Evolutionary conservation across 2,113 vertebrate species (phyloP).

Genomic region (Dendrocopos noguchii): DNA sequence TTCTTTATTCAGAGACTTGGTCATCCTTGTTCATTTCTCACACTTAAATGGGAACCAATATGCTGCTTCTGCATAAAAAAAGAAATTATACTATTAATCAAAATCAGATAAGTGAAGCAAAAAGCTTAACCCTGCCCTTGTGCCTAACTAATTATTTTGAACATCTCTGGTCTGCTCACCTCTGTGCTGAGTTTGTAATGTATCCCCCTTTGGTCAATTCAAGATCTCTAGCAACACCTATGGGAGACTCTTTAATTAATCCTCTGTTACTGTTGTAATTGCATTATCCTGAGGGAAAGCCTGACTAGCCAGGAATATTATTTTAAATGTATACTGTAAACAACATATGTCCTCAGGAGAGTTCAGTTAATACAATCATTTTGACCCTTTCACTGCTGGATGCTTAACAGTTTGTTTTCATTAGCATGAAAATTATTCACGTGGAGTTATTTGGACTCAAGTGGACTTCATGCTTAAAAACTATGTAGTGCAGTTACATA

Average conservation of each 20-base stretch:
- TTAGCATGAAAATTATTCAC: conserved; percentile 33
- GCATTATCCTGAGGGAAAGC: conserved; percentile 83
- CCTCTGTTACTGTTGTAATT: conserved; percentile 95
- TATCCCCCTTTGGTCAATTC: conserved; percentile 79
- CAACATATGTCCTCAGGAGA: conserved; percentile 82
- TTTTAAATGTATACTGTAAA: conserved; percentile 94
- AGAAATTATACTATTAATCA: conserved; percentile 73
- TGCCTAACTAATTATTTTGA: conserved; percentile 74
- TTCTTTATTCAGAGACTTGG: conserved; percentile 18
- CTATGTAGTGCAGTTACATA: neutral
- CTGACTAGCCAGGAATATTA: conserved; percentile 87
- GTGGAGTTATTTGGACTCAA: neutral
- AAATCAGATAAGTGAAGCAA: conserved; percentile 69
- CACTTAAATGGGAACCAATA: conserved; percentile 30
- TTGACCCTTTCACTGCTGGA: conserved; percentile 76
- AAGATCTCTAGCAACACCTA: conserved; percentile 81
- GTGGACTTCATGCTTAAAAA: conserved; percentile 31
- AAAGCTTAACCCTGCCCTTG: conserved; percentile 64
- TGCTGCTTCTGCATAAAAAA: conserved; percentile 18
- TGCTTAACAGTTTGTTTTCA: conserved; percentile 42
- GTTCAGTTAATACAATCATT: conserved; percentile 48
- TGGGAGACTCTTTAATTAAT: conserved; percentile 93
- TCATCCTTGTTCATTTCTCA: conserved; percentile 34
- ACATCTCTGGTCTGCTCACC: conserved; percentile 76
- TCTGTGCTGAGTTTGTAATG: conserved; percentile 76